Evolutionary conservation across 92 coral and sea anemone genomes (phyloP).

Genomic region (Pocillopora grandis): DNA sequence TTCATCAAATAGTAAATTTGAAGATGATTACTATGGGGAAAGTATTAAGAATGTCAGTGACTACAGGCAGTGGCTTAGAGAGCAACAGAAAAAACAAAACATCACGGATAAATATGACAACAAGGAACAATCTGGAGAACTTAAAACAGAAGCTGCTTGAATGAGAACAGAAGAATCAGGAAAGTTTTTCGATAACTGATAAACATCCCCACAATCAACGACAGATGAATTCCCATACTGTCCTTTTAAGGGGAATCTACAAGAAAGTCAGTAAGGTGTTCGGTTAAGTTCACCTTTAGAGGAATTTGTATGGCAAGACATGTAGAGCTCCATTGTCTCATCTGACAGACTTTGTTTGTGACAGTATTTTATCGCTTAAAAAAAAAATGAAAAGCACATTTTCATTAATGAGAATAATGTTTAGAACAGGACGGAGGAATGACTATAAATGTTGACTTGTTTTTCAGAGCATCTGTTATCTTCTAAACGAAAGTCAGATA

Average conservation of each 20-base stretch:
- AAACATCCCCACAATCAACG: neutral
- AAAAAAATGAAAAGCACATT: too few species aligned
- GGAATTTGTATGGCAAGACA: too few species aligned
- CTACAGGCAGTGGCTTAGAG: conserved; percentile 98
- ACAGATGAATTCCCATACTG: neutral
- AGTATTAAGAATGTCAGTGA: conserved; percentile 94
- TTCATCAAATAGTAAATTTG: conserved; percentile 92
- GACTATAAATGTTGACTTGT: too few species aligned
- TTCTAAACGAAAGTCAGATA: too few species aligned
- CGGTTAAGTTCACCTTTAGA: too few species aligned
- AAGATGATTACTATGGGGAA: conserved; percentile 99
- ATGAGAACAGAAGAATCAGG: neutral
- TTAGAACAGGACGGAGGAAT: too few species aligned
- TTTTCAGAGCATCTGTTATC: too few species aligned
- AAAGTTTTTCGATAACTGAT: neutral
- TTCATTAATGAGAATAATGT: too few species aligned
- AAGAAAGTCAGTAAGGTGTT: neutral
- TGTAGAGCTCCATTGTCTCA: too few species aligned
- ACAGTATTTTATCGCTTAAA: too few species aligned
- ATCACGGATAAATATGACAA: conserved; percentile 80
- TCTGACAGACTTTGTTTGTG: too few species aligned
- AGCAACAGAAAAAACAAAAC: conserved; percentile 85
- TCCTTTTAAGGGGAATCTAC: neutral
- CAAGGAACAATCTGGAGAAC: conserved; percentile 59
- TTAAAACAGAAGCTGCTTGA: conserved; percentile 33